A percentile compares a stretch with the other conserved stretches of the same genome.
Conservation (phyloP, 2,113 vertebrate species). For the Sapayoa aenigma region DNA sequence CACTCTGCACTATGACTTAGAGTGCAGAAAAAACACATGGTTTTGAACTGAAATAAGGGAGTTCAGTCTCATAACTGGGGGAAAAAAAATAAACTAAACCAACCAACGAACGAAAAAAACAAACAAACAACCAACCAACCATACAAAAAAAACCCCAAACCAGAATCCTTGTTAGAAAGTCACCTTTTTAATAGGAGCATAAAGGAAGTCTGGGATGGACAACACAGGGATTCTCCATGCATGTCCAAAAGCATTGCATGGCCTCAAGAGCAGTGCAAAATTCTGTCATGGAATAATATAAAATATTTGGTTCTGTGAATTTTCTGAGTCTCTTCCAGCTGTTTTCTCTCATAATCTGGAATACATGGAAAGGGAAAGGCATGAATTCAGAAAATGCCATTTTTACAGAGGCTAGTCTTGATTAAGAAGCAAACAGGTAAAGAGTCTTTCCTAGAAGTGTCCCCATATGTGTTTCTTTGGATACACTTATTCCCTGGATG, state of each 20-base stretch:
- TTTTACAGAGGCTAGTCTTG: neutral
- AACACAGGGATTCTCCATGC: neutral
- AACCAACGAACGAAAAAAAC: no score
- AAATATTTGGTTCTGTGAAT: neutral
- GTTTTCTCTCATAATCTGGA: neutral
- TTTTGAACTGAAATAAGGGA: neutral
- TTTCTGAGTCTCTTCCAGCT: neutral
- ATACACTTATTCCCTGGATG: neutral
- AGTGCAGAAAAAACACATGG: neutral
- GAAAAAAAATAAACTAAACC: neutral
- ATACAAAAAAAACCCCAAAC: accelerated
- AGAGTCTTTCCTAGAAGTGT: neutral
- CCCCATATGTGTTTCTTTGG: neutral
- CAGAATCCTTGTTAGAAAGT: accelerated
- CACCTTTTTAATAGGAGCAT: neutral
- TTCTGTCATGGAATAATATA: neutral
- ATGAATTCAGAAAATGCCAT: neutral
- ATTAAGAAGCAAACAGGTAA: neutral
- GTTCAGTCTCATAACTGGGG: neutral
- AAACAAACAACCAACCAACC: neutral
- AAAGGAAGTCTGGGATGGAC: neutral
- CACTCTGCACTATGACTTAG: neutral
- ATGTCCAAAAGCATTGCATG: neutral
- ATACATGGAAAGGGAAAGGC: neutral
- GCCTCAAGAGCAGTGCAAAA: neutral